Percentiles rank a stretch among this genome's conserved stretches.
phyloP scores from a whole-genome alignment of 1,140 invertebrate species.

The Zaprionus nigranus region DNA sequence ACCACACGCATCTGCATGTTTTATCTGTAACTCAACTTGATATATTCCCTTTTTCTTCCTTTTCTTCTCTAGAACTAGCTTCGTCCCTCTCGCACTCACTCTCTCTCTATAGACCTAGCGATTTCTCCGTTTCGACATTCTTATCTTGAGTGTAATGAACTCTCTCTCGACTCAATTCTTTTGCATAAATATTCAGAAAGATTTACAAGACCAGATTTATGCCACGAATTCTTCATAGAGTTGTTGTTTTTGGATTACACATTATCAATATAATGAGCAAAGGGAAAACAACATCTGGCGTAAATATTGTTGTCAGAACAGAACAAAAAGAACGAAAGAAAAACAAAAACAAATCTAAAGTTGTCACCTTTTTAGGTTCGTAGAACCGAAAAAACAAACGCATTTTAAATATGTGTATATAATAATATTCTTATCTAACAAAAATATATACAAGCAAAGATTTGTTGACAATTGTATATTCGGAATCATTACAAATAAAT shows the following conservation, averaged over 20 bases:
- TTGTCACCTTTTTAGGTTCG: constrained; percentile 3
- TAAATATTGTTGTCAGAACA: not conserved
- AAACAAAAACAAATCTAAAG: constrained; percentile 24
- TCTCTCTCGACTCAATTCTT: constrained; percentile 35
- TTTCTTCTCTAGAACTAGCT: not conserved
- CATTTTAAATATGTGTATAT: constrained; percentile 2
- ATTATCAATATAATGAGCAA: constrained; percentile 6
- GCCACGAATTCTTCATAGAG: not conserved
- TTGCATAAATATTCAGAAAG: not conserved
- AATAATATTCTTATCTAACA: constrained; percentile 24
- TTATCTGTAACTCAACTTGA: not conserved
- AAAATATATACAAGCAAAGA: constrained; percentile 3
- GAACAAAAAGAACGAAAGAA: not conserved
- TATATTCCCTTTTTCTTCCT: not conserved
- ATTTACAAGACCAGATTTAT: not conserved
- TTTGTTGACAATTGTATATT: not conserved
- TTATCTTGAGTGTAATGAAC: constrained; percentile 58
- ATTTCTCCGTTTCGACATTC: constrained; percentile 35
- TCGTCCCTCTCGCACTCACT: not conserved
- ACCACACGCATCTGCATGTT: constrained; percentile 5
- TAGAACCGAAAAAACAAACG: constrained; percentile 2
- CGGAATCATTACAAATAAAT: not conserved
- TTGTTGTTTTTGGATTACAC: not conserved
- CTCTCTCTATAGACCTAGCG: constrained; percentile 29
- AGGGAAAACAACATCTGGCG: constrained; percentile 5